These are phyloP conservation scores for Phrixothrix hirtus DNA, from an alignment of 2,888 invertebrate genomes.

Conservation along the genomic window DNA sequence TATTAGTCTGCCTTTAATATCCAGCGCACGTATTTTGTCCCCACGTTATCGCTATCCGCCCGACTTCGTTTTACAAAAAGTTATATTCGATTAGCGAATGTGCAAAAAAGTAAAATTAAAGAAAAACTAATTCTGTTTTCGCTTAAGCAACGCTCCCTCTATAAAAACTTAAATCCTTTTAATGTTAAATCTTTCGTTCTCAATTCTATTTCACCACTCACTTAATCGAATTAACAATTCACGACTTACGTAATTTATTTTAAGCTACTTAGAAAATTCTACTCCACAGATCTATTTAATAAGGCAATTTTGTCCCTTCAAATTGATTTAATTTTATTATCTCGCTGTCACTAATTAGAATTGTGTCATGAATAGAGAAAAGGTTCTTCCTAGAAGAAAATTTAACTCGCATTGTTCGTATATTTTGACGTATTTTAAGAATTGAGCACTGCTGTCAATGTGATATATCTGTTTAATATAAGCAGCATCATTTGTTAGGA, in stretches of 20 bases:
- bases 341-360: too few relatives aligned
- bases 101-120: constrained; percentile 32
- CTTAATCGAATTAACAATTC: constrained; percentile 39
- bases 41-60: constrained; percentile 33
- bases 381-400: too few relatives aligned
- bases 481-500: constrained; percentile 52
- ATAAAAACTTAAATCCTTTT: constrained; percentile 39
- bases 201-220: constrained; percentile 30
- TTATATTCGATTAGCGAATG: constrained; percentile 35
- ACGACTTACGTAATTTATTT: constrained; percentile 17
- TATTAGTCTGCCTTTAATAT: constrained; percentile 41
- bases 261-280: too few relatives aligned
- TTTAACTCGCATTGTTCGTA: constrained; percentile 2
- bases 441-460: constrained; percentile 40
- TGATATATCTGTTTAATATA: constrained; percentile 52
- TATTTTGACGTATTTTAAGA: constrained; percentile 21
- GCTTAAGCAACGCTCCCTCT: constrained; percentile 35
- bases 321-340: too few relatives aligned
- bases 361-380: too few relatives aligned
- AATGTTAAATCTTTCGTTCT: constrained; percentile 36
- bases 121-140: constrained; percentile 37
- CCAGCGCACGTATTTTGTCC: constrained; percentile 34
- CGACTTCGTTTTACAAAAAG: constrained; percentile 34
- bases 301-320: too few relatives aligned
- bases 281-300: too few relatives aligned